phyloP scores from a whole-genome alignment of 1,140 invertebrate genomes.

The Drosophila insularis region DNA sequence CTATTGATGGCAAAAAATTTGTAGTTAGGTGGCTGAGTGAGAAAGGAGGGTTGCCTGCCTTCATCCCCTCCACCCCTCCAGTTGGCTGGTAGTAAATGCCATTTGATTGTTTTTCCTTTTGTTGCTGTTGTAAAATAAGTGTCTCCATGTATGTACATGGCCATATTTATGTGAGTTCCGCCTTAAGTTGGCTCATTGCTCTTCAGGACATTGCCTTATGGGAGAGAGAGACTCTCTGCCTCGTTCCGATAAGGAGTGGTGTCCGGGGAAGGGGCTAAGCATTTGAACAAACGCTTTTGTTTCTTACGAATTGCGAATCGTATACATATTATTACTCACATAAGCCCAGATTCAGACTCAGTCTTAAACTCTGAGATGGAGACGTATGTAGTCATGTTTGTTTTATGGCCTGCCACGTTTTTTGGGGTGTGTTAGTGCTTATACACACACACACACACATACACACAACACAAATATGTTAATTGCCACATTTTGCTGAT shows the following conservation, averaged over 20 bases:
- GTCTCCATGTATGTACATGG: neutral
- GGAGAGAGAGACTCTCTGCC: neutral
- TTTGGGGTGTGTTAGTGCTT: constrained; percentile 37
- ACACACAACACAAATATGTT: constrained; percentile 57
- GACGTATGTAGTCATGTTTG: constrained; percentile 11
- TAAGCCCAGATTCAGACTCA: neutral
- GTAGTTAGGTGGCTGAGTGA: neutral
- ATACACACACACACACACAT: constrained; percentile 43
- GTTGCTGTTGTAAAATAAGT: neutral
- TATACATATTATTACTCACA: constrained; percentile 24
- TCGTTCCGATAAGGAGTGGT: neutral
- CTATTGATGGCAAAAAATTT: constrained; percentile 12
- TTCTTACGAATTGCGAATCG: constrained; percentile 12
- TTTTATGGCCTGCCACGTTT: constrained; percentile 15
- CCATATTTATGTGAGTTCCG: constrained; percentile 2
- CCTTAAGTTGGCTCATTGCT: neutral
- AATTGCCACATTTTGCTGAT: constrained; percentile 73
- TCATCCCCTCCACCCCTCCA: no score
- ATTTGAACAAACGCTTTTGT: constrained; percentile 45
- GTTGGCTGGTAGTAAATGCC: neutral
- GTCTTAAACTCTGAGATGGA: neutral
- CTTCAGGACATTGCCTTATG: constrained; percentile 2
- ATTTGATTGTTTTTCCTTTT: neutral
- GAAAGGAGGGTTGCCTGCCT: no score
- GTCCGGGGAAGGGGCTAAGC: constrained; percentile 29